Conservation (phyloP, 2,113 vertebrate genomes). For the Podilymbus podiceps region DNA sequence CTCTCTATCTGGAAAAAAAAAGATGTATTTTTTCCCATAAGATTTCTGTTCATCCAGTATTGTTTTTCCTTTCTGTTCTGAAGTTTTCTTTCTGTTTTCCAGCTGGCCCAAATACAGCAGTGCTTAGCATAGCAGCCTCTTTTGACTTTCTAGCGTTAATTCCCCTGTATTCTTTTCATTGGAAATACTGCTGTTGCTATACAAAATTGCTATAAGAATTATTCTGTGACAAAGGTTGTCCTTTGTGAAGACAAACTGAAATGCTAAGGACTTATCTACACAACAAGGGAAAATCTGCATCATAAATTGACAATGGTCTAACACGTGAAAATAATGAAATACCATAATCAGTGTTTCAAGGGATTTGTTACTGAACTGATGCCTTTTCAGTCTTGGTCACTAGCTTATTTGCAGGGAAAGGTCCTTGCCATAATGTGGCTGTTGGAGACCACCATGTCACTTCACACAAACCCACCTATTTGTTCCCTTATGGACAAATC, state of each 20-base stretch:
- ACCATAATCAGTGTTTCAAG: background rate
- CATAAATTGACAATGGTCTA: background rate
- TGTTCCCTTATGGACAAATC: background rate
- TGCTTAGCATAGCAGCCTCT: background rate
- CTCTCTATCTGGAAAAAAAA: background rate
- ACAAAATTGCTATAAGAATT: background rate
- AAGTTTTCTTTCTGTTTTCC: background rate
- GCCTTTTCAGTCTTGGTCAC: background rate
- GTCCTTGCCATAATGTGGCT: background rate
- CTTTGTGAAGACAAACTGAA: background rate
- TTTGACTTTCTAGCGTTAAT: background rate
- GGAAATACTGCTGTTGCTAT: background rate
- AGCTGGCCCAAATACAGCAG: background rate
- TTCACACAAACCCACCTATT: background rate
- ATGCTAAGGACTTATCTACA: background rate
- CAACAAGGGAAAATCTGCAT: background rate
- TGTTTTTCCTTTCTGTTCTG: background rate
- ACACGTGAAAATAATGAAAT: background rate
- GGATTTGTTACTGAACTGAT: background rate
- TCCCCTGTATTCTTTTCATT: background rate
- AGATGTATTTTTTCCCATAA: background rate
- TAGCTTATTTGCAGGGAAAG: background rate
- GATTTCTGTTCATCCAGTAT: background rate
- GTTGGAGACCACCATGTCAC: background rate
- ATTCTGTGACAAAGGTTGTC: background rate